These are phyloP conservation scores for Rotaria macrura DNA, from an alignment of 2,888 invertebrate genomes.

Conservation along the genomic window DNA sequence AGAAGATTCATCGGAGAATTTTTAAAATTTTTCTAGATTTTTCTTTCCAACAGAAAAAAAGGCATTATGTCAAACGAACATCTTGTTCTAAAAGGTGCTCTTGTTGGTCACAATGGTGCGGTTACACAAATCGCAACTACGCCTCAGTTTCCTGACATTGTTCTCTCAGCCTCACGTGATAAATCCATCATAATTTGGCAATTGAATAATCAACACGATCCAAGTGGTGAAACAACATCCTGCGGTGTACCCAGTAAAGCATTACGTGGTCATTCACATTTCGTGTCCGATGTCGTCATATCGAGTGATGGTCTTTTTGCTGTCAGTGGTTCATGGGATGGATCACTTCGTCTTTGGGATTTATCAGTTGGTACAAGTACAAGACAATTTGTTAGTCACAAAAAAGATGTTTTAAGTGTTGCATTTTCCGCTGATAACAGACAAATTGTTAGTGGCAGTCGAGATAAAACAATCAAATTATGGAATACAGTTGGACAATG, in stretches of 20 bases:
- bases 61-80: conserved; percentile 23
- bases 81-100: conserved; percentile 65
- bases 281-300: conserved; percentile 94
- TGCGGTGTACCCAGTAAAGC: conserved; percentile 91
- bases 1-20: background rate
- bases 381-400: conserved; percentile 94
- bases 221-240: conserved; percentile 60
- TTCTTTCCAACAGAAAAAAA: background rate
- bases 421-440: conserved; percentile 99
- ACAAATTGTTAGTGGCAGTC: conserved; percentile 95
- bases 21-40: background rate
- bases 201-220: conserved; percentile 60
- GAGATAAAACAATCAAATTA: conserved; percentile 95
- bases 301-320: conserved; percentile 99
- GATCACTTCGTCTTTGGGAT: conserved; percentile 95
- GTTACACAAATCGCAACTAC: conserved; percentile 99
- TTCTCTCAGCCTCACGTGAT: conserved; percentile 86
- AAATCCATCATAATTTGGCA: conserved; percentile 89
- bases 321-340: conserved; percentile 97
- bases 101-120: conserved; percentile 95
- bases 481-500: conserved; percentile 99
- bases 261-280: conserved; percentile 91
- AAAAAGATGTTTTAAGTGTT: conserved; percentile 96
- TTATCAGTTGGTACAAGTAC: conserved; percentile 82
- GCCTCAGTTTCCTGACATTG: conserved; percentile 93